Conservation (phyloP, 2,113 vertebrate species). For the Salvelinus sp. region DNA sequence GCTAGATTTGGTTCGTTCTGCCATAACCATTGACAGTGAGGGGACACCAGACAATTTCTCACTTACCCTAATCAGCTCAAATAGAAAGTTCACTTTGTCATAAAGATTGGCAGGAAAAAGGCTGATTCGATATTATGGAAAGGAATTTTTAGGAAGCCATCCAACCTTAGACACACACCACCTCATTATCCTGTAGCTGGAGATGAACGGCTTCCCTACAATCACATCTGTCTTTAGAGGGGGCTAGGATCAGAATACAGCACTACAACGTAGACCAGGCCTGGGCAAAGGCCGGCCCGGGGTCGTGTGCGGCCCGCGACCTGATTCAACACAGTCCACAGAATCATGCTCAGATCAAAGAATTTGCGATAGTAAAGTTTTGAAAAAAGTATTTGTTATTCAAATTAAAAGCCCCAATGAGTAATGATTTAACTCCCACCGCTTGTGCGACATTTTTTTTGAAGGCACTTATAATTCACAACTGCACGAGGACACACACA, state of each 20-base stretch:
- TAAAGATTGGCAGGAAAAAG: conserved; percentile 20
- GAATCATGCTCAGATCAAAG: no score
- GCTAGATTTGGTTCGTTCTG: conserved; percentile 6
- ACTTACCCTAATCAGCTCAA: background rate
- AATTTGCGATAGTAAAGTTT: no score
- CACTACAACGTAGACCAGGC: conserved; percentile 7
- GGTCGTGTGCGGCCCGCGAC: no score
- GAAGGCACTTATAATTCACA: no score
- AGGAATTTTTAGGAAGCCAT: conserved; percentile 31
- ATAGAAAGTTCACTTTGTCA: background rate
- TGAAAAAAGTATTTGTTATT: no score
- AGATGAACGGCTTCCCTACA: conserved; percentile 45
- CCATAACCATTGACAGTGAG: background rate
- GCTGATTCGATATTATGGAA: conserved; percentile 40
- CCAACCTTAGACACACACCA: conserved; percentile 40
- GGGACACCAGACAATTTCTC: background rate
- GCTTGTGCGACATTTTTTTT: no score
- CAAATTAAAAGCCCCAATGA: no score
- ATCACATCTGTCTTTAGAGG: conserved; percentile 37
- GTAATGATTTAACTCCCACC: no score
- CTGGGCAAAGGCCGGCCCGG: no score
- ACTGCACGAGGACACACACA: no score
- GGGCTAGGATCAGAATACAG: conserved; percentile 31
- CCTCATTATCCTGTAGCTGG: conserved; percentile 38
- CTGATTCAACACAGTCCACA: no score